These are phyloP conservation scores for Ahaetulla prasina DNA, from an alignment of 2,113 vertebrate species.

Conservation along the genomic window DNA sequence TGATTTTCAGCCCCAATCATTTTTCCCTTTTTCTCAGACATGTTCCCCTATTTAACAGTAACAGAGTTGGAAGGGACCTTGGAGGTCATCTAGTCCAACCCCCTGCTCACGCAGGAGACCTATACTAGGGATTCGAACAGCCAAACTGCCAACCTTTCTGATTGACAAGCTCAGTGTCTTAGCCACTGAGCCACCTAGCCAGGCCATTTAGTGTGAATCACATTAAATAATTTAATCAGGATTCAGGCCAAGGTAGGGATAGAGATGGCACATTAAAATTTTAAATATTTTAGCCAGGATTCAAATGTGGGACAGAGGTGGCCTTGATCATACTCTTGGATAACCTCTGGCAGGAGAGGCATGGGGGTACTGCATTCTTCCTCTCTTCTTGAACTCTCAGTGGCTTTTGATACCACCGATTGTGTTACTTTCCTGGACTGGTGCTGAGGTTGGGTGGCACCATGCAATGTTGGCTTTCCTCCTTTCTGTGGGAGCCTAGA, in stretches of 20 bases:
- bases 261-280: background rate
- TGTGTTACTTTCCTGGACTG: background rate
- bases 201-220: background rate
- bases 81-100: too few relatives aligned
- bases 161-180: too few relatives aligned
- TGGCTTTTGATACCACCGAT: background rate
- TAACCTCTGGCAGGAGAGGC: background rate
- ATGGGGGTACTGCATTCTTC: background rate
- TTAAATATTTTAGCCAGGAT: too few relatives aligned
- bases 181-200: too few relatives aligned
- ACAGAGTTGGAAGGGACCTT: too few relatives aligned
- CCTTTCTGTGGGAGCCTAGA: background rate
- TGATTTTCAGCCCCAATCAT: background rate
- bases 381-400: background rate
- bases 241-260: background rate
- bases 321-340: background rate
- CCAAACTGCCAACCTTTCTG: too few relatives aligned
- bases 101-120: too few relatives aligned
- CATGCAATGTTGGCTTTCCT: background rate
- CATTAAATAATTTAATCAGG: background rate
- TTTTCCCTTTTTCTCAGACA: background rate
- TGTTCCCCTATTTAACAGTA: background rate
- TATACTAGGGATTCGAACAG: too few relatives aligned
- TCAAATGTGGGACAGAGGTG: too few relatives aligned
- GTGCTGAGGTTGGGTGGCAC: background rate